phyloP scores from a whole-genome alignment of 2,113 vertebrate genomes.

The Erpornis zantholeuca region DNA sequence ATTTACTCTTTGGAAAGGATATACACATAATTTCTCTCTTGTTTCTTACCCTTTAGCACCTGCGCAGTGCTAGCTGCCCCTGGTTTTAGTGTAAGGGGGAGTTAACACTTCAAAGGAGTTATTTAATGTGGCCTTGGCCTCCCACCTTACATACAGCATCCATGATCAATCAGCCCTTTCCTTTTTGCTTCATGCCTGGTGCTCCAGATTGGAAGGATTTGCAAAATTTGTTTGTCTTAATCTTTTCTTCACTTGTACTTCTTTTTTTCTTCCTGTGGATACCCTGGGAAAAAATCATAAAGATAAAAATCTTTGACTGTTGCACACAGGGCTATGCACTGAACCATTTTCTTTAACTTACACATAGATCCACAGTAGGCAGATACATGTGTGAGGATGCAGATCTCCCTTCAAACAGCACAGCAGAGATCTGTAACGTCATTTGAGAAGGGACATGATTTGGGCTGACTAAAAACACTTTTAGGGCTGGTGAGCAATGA shows the following conservation, averaged over 20 bases:
- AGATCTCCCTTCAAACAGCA: constrained; percentile 29
- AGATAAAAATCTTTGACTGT: constrained; percentile 58
- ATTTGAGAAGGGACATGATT: not conserved
- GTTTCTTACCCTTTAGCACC: not conserved
- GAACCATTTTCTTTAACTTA: constrained; percentile 53
- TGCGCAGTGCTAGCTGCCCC: not conserved
- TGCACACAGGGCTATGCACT: not conserved
- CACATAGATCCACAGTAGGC: constrained; percentile 20
- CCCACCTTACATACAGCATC: constrained; percentile 26
- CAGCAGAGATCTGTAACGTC: not conserved
- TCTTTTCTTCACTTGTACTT: not conserved
- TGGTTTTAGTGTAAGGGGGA: not conserved
- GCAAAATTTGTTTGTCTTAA: constrained; percentile 63
- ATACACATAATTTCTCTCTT: not conserved
- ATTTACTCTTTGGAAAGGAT: not conserved
- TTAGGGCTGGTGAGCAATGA: not conserved
- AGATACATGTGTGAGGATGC: not conserved
- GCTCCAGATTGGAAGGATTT: constrained; percentile 30
- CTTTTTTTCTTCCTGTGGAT: constrained; percentile 36
- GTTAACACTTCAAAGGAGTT: not conserved
- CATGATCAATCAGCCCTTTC: constrained; percentile 52
- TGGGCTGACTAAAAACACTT: not conserved
- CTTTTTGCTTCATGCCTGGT: constrained; percentile 50
- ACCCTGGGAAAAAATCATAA: not conserved
- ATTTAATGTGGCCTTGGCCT: constrained; percentile 61